phyloP scores from a whole-genome alignment of 2,113 vertebrate genomes.

The Tretioscincus oriximinensis region DNA sequence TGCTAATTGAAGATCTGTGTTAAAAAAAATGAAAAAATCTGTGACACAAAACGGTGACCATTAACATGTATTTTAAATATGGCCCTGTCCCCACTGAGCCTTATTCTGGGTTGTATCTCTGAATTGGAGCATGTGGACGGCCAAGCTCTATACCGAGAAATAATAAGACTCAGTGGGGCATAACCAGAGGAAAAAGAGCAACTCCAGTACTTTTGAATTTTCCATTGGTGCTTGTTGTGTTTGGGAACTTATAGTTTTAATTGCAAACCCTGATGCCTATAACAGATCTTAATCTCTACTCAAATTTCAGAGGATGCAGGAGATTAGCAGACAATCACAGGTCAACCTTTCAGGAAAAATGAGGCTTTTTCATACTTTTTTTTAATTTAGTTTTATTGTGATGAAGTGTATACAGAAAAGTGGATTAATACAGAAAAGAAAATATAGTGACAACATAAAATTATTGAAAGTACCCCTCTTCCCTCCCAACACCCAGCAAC shows the following conservation, averaged over 20 bases:
- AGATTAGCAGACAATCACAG: background rate
- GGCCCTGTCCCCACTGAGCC: too few species aligned
- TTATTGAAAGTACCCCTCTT: too few species aligned
- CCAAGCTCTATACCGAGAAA: too few species aligned
- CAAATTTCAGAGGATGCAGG: slow-evolving; percentile 29
- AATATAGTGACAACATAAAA: too few species aligned
- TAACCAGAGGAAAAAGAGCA: slow-evolving; percentile 8
- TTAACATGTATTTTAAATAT: slow-evolving; percentile 21
- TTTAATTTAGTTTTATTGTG: too few species aligned
- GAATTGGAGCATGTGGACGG: too few species aligned
- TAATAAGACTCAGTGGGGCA: too few species aligned
- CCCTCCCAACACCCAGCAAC: too few species aligned
- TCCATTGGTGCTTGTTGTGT: background rate
- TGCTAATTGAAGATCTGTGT: slow-evolving; percentile 57
- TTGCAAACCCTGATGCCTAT: slow-evolving; percentile 38
- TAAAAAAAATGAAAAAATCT: slow-evolving; percentile 39
- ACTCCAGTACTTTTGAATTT: slow-evolving; percentile 18
- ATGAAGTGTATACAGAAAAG: too few species aligned
- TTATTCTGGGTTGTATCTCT: too few species aligned
- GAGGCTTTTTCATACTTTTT: too few species aligned
- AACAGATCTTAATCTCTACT: slow-evolving; percentile 26
- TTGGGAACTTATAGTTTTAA: slow-evolving; percentile 25
- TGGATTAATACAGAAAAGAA: too few species aligned
- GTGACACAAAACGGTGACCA: slow-evolving; percentile 39
- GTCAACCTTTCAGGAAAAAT: background rate